Conservation (phyloP, 2,113 vertebrate species). For the Todiramphus saurophagus region DNA sequence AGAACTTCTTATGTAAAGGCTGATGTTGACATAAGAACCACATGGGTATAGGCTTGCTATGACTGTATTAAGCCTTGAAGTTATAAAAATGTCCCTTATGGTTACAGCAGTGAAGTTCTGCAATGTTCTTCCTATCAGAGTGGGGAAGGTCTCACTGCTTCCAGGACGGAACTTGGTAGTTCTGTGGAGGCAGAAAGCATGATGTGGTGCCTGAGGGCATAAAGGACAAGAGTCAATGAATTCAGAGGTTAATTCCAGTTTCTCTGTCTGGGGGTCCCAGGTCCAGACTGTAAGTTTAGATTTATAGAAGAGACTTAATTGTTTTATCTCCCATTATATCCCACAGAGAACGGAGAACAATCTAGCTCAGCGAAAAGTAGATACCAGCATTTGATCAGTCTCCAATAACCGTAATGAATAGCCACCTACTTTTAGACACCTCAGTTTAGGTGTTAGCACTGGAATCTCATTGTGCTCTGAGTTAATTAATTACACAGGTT, state of each 20-base stretch:
- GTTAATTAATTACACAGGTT: neutral
- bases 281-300: neutral
- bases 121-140: neutral
- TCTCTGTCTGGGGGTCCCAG: neutral
- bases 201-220: rapidly evolving
- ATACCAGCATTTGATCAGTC: neutral
- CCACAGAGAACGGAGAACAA: neutral
- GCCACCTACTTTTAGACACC: neutral
- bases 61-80: neutral
- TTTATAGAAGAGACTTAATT: neutral
- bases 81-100: neutral
- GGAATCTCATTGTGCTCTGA: neutral
- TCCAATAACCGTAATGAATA: neutral
- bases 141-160: neutral
- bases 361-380: neutral
- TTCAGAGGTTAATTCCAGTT: neutral
- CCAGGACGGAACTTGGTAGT: neutral
- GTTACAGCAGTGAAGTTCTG: neutral
- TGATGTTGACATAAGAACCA: neutral
- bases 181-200: neutral
- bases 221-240: neutral
- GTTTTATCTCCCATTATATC: neutral
- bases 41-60: neutral
- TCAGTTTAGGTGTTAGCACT: neutral
- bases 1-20: neutral